Evolutionary conservation across 2,888 invertebrate species (phyloP).

Genomic region (Actias luna): DNA sequence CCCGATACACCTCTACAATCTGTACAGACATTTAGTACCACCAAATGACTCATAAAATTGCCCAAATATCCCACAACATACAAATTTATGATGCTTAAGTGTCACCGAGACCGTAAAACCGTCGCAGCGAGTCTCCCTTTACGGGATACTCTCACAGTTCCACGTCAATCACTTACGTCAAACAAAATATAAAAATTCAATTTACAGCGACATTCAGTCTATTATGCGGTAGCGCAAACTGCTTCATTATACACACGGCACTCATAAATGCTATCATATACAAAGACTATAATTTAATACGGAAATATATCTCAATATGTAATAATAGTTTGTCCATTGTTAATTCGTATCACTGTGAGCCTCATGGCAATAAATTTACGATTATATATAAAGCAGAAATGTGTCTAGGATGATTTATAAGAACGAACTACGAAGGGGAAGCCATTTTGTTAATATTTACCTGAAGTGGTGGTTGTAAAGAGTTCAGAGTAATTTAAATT

Average conservation of each 20-base stretch:
- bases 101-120: conserved; percentile 70
- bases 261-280: conserved; percentile 60
- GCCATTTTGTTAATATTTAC: conserved; percentile 71
- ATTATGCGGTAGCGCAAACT: conserved; percentile 67
- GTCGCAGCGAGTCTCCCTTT: conserved; percentile 47
- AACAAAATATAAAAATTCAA: conserved; percentile 81
- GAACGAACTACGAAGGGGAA: conserved; percentile 40
- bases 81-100: conserved; percentile 66
- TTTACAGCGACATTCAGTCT: conserved; percentile 62
- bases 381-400: conserved; percentile 73
- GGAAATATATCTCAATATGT: conserved; percentile 58
- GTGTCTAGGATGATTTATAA: conserved; percentile 68
- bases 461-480: conserved; percentile 61
- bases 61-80: conserved; percentile 75
- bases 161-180: conserved; percentile 78
- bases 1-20: conserved; percentile 53
- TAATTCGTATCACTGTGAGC: conserved; percentile 70
- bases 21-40: conserved; percentile 62
- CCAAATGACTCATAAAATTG: conserved; percentile 79
- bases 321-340: conserved; percentile 76
- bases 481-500: conserved; percentile 63
- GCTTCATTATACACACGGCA: conserved; percentile 73
- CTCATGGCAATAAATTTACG: conserved; percentile 76
- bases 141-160: conserved; percentile 47
- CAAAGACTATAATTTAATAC: conserved; percentile 66